A percentile compares a stretch with the other conserved stretches of the same genome.
phyloP scores from a whole-genome alignment of 2,888 invertebrate genomes.

The Invenusta paracnida region DNA sequence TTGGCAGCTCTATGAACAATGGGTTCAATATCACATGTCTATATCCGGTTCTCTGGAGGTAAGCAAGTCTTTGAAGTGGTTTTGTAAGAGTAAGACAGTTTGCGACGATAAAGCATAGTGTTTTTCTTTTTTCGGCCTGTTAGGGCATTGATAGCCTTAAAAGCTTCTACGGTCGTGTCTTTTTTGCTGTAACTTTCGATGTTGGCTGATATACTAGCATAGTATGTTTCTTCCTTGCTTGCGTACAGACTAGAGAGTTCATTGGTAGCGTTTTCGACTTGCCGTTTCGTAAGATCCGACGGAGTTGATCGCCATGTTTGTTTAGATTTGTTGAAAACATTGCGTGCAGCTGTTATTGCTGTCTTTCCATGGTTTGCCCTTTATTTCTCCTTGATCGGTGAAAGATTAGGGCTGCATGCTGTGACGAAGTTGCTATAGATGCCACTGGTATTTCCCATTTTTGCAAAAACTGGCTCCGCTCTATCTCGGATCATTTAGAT shows the following conservation, averaged over 20 bases:
- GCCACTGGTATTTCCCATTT: neutral
- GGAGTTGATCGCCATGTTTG: slow-evolving; percentile 18
- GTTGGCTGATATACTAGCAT: neutral
- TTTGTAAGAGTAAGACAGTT: slow-evolving; percentile 22
- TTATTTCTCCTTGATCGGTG: neutral
- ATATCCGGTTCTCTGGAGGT: slow-evolving; percentile 23
- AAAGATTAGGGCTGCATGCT: neutral
- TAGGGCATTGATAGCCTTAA: neutral
- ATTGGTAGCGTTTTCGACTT: slow-evolving; percentile 15
- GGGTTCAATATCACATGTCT: neutral
- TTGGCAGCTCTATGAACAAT: slow-evolving; percentile 10
- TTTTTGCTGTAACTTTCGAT: slow-evolving; percentile 3
- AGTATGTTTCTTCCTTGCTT: slow-evolving; percentile 26
- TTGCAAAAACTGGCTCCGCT: neutral
- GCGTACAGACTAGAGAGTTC: neutral
- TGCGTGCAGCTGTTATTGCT: neutral
- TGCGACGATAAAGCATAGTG: neutral
- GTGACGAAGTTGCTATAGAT: neutral
- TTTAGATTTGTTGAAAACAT: slow-evolving; percentile 20
- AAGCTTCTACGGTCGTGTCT: slow-evolving; percentile 8
- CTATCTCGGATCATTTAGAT: neutral
- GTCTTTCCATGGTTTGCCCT: slow-evolving; percentile 9
- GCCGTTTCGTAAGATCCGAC: slow-evolving; percentile 12
- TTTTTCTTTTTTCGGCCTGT: slow-evolving; percentile 2
- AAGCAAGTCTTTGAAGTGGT: slow-evolving; percentile 26